phyloP scores from a whole-genome alignment of 2,888 invertebrate genomes.

The Trachelus stipa region DNA sequence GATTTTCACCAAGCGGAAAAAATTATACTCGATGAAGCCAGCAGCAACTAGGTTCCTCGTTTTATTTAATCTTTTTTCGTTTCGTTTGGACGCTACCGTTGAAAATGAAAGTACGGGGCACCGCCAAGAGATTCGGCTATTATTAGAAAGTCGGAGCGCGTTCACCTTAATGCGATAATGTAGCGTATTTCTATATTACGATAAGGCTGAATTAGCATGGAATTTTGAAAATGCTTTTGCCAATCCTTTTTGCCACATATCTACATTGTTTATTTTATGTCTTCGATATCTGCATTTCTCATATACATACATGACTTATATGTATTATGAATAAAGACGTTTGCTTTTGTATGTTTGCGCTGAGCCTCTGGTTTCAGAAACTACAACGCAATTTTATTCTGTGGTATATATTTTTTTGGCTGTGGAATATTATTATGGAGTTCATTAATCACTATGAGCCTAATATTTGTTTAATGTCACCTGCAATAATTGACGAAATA shows the following conservation, averaged over 20 bases:
- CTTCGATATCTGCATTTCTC: neutral
- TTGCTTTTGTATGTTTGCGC: no score
- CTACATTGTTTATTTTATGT: neutral
- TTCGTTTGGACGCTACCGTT: neutral
- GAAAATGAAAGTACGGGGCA: slow-evolving; percentile 16
- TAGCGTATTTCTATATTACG: neutral
- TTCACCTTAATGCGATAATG: neutral
- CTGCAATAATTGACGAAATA: no score
- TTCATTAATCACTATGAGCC: no score
- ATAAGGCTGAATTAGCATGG: neutral
- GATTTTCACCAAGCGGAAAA: neutral
- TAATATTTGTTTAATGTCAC: no score
- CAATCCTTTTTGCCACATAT: neutral
- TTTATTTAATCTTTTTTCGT: neutral
- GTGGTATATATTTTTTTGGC: no score
- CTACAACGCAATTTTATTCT: no score
- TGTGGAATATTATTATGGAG: no score
- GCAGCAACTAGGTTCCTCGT: neutral
- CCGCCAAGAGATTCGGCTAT: slow-evolving; percentile 22
- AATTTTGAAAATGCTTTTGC: neutral
- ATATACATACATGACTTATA: neutral
- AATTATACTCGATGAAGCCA: neutral
- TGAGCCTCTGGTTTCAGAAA: no score
- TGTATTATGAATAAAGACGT: no score
- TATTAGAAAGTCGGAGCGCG: slow-evolving; percentile 19